Evolutionary conservation across 2,797 vertebrate species (phyloP), one percentile per base, ranked within the genome.

Genomic region (Ispidina lecontei): DNA sequence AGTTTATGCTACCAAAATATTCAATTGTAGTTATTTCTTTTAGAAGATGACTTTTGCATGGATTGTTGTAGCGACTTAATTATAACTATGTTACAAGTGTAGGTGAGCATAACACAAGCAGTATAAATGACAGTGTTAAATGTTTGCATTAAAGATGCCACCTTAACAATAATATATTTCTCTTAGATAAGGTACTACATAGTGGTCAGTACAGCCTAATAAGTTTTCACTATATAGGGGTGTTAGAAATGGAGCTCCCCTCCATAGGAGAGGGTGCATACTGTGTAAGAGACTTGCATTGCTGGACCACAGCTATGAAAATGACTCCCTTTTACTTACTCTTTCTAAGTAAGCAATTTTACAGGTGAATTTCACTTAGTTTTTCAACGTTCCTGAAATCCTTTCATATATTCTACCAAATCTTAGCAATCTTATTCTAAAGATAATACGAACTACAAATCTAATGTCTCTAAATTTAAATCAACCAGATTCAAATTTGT

Each of bases 401-500:
- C 47, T 37, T 71, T 73, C 21, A 28, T 12, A 13, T 29, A 14
- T 75, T 69, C 31, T 46, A 35, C 14, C 4, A 9, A 51, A 26
- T 6, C 14, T 17, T 2, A 3, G 1, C 0, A 0, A 8, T 28
- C 7, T 77, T 63, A n/a, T 17, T 12, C 23, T 14, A 8, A 58
- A 64, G 87, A 41, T 25, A 63, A 23, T 54, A 70, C 28, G 6
- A 21, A 23, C 21, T 44, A 14, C 6, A 10, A 62, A 25, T 69
- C 46, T 83, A 73, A 62, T n/a, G 17, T 91, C 41, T 52, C 71
- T 76, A 58, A 62, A n/a, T 76, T 91, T 91, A 62, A 84, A 43
- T 85, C 63, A 69, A 22, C 10, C 5, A 1, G 28, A 17, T 52
- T 84, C 43, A 39, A 87, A 69, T 92, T 84, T 93, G 13, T 3